phyloP scores from a whole-genome alignment of 2,113 vertebrate species.

The Trematocara stigmaticum region DNA sequence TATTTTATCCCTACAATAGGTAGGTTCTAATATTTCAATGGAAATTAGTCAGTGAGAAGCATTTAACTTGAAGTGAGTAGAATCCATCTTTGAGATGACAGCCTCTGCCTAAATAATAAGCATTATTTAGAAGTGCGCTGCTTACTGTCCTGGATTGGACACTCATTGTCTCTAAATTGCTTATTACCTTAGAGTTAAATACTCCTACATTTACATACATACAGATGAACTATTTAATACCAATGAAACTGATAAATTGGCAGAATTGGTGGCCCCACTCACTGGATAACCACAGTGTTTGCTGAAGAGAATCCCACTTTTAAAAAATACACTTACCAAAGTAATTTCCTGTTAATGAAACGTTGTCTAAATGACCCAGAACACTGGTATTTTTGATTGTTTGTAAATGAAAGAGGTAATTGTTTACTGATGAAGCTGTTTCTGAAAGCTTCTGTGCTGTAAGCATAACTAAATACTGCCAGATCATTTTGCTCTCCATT shows the following conservation, averaged over 20 bases:
- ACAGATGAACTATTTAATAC: conserved; percentile 34
- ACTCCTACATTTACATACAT: conserved; percentile 19
- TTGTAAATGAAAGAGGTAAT: background rate
- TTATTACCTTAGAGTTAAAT: conserved; percentile 30
- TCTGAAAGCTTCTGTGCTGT: background rate
- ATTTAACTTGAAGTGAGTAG: conserved; percentile 58
- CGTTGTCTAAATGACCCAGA: background rate
- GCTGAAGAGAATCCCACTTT: background rate
- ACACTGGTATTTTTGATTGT: background rate
- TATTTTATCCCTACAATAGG: conserved; percentile 31
- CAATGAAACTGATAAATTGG: conserved; percentile 2
- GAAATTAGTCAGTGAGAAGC: conserved; percentile 53
- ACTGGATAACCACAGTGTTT: background rate
- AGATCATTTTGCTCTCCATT: conserved; percentile 38
- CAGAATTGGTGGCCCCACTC: background rate
- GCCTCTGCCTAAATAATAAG: conserved; percentile 26
- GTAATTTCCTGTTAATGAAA: background rate
- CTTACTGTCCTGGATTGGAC: conserved; percentile 1
- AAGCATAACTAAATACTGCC: background rate
- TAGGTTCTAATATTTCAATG: conserved; percentile 63
- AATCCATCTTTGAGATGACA: conserved; percentile 40
- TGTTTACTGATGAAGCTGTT: background rate
- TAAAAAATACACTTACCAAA: background rate
- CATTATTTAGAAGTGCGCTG: background rate
- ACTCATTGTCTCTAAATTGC: conserved; percentile 28